Evolutionary conservation across 2,888 invertebrate genomes (phyloP), one percentile per base, ranked within the genome.

Genomic region (Dryocosmus kuriphilus): DNA sequence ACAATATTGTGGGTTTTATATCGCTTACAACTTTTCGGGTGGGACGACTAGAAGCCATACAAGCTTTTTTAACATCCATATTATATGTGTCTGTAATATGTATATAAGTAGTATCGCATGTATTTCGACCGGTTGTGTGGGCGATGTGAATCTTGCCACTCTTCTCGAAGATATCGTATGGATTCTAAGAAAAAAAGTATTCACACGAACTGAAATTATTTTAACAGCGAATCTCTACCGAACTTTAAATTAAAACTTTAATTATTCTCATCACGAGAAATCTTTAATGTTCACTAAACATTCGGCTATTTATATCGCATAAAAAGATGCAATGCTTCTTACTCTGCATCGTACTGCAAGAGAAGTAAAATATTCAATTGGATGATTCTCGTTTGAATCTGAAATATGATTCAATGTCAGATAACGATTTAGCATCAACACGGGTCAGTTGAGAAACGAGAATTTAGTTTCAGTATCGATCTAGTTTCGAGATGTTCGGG

Each of bases 401-500:
- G 14, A 67, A 67, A 67, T 67, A 67, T 38, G 67, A 67, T 14
- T n/a, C 30, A 46, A 71, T 27, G 46, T 51, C 51, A 71, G 71
- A 51, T 71, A 71, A 51, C 71, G 24, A 67, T 41, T 67, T 24
- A 46, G 41, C 41, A 41, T 67, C 67, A 67, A 67, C 46, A 41
- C 74, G 60, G 74, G 61, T 74, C 79, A 77, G 75, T 77, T 81
- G 77, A 76, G 79, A 81, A 81, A 79, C 74, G 77, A 80, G 74
- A 76, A 57, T 5, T 24, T 51, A 16, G n/a, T 67, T 46, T n/a
- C 46, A 67, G 46, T 67, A 71, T 71, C 51, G 67, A 67, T 67
- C 27, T 71, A 30, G 22, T 22, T 27, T 19, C 38, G 19, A 38
- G 41, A 62, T 57, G 16, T 65, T 78, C 78, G 77, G 38, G 78